Evolutionary conservation across 2,797 vertebrate species (phyloP).

Genomic region (Strix occidentalis): DNA sequence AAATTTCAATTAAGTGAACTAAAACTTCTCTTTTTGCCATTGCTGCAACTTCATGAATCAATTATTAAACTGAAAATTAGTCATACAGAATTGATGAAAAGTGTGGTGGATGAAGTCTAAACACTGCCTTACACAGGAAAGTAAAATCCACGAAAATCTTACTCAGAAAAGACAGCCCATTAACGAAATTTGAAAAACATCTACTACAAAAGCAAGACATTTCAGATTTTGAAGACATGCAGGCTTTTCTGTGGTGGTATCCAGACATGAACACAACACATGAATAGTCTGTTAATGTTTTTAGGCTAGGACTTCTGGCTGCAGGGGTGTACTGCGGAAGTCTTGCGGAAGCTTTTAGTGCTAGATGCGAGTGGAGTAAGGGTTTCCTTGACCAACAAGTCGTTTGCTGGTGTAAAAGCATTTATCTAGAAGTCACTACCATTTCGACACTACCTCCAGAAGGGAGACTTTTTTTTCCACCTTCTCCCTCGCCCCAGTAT

Average conservation of each 20-base stretch:
- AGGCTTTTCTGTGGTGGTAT: background rate
- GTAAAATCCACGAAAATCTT: background rate
- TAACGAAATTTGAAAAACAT: background rate
- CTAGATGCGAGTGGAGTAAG: background rate
- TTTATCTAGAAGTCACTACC: background rate
- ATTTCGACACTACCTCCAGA: background rate
- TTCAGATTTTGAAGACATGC: background rate
- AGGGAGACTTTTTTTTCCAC: background rate
- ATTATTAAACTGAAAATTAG: background rate
- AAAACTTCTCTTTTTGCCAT: background rate
- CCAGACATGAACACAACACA: rapidly evolving
- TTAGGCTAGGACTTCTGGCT: background rate
- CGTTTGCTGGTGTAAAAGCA: background rate
- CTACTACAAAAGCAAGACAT: background rate
- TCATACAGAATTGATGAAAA: background rate
- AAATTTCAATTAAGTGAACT: background rate
- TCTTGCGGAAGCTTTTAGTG: background rate
- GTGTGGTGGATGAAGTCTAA: background rate
- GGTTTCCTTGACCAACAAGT: background rate
- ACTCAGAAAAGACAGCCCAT: background rate
- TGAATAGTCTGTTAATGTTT: background rate
- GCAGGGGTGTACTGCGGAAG: background rate
- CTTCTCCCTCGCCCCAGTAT: background rate
- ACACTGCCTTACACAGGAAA: background rate
- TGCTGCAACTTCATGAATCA: background rate